Percentiles rank a stretch among this genome's conserved stretches.
These are phyloP conservation scores for Itoplectis maculator DNA, from an alignment of 2,888 invertebrate genomes.

Conservation along the genomic window DNA sequence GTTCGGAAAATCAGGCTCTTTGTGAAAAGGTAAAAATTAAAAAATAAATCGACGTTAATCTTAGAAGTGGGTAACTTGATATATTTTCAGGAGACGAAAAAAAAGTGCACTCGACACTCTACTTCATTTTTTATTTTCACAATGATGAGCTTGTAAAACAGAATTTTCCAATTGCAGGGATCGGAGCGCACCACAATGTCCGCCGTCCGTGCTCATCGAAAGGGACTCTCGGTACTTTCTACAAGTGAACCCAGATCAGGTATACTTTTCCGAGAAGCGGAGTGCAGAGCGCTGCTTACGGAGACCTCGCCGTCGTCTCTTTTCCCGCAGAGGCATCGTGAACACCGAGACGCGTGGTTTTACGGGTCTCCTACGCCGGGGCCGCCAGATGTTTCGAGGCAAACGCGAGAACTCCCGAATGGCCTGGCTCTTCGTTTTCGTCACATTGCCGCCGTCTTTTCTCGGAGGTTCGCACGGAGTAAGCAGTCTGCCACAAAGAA, in stretches of 20 bases:
- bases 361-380: slow-evolving; percentile 29
- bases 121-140: not conserved
- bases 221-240: slow-evolving; percentile 52
- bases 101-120: not conserved
- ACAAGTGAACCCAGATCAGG: slow-evolving; percentile 59
- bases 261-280: slow-evolving; percentile 67
- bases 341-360: slow-evolving; percentile 40
- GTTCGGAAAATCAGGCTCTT: too few relatives aligned
- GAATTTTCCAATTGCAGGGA: not conserved
- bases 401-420: not conserved
- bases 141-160: not conserved
- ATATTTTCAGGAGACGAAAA: not conserved
- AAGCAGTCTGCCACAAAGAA: not conserved
- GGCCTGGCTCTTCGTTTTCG: not conserved
- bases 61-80: not conserved
- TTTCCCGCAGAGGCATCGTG: slow-evolving; percentile 51
- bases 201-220: not conserved
- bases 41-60: too few relatives aligned
- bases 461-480: not conserved
- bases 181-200: not conserved
- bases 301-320: slow-evolving; percentile 22
- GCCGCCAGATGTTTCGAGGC: slow-evolving; percentile 55
- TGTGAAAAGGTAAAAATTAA: too few relatives aligned
- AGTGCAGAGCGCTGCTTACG: not conserved
- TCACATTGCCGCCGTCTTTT: not conserved